Conservation (phyloP, 2,113 vertebrate genomes). For the Lontra canadensis region DNA sequence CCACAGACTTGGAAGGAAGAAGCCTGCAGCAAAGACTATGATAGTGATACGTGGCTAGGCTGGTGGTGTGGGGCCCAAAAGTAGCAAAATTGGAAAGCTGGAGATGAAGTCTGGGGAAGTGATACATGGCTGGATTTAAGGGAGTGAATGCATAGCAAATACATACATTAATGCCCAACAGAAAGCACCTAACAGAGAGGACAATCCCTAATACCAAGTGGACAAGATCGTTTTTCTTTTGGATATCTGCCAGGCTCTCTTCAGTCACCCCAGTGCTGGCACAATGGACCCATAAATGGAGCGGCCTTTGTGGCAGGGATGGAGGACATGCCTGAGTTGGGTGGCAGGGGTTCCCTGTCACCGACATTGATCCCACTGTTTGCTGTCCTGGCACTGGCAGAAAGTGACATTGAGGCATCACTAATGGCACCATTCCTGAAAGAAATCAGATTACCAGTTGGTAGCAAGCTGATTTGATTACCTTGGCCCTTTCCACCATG, state of each 20-base stretch:
- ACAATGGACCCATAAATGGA: not conserved
- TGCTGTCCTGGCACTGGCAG: not conserved
- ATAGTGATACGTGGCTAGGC: not conserved
- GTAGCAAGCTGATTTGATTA: not conserved
- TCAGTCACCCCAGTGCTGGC: not conserved
- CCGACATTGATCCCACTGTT: not conserved
- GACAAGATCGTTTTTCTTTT: not conserved
- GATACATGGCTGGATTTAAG: accelerated
- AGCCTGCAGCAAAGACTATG: not conserved
- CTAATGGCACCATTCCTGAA: not conserved
- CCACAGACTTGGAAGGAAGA: not conserved
- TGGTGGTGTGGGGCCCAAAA: not conserved
- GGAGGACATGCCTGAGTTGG: too few species aligned
- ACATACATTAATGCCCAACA: not conserved
- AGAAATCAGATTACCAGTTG: not conserved
- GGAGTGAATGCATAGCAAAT: too few species aligned
- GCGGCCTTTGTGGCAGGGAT: not conserved
- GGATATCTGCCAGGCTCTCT: not conserved
- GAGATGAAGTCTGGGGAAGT: not conserved
- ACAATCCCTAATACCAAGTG: not conserved
- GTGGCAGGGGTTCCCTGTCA: not conserved
- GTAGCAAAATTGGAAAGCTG: not conserved
- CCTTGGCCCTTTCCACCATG: too few species aligned
- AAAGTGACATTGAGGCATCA: not conserved
- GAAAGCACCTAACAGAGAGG: not conserved